phyloP scores from a whole-genome alignment of 2,888 invertebrate species.

The Tiphia femorata region DNA sequence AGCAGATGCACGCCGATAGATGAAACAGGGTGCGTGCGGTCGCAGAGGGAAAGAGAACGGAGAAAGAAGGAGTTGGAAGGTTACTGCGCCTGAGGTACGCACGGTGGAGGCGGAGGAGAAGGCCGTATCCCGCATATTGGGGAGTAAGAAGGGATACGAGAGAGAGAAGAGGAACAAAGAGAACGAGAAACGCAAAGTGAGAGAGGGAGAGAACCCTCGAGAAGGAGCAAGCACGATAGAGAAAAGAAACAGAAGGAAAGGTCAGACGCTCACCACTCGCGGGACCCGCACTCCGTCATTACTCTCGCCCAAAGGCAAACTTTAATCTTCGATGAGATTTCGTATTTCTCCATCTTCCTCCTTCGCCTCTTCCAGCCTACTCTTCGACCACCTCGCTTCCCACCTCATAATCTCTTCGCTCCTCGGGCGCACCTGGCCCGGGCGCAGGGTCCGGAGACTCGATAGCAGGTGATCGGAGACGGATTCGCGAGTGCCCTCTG shows the following conservation, averaged over 20 bases:
- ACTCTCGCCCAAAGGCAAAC: constrained; percentile 28
- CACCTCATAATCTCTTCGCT: too few relatives aligned
- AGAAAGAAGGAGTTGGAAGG: background rate
- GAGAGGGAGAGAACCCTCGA: background rate
- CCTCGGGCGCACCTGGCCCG: constrained; percentile 47
- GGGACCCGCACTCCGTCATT: constrained; percentile 37
- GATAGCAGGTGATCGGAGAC: constrained; percentile 50
- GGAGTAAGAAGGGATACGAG: background rate
- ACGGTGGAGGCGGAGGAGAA: too few relatives aligned
- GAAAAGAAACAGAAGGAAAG: constrained; percentile 8
- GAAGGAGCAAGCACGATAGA: too few relatives aligned
- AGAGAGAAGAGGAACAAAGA: too few relatives aligned
- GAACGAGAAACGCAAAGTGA: too few relatives aligned
- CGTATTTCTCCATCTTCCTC: constrained; percentile 39
- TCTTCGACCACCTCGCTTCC: background rate
- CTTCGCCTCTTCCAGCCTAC: background rate
- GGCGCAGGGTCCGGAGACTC: constrained; percentile 24
- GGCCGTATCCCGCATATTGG: too few relatives aligned
- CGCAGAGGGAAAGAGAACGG: constrained; percentile 1
- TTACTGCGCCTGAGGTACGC: too few relatives aligned
- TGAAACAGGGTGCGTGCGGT: too few relatives aligned
- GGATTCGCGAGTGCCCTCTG: too few relatives aligned
- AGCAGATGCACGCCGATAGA: too few relatives aligned
- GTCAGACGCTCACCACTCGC: constrained; percentile 16
- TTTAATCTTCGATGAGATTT: constrained; percentile 32